Conservation (phyloP, 2,888 invertebrate genomes). For the Poecilus cupreus region DNA sequence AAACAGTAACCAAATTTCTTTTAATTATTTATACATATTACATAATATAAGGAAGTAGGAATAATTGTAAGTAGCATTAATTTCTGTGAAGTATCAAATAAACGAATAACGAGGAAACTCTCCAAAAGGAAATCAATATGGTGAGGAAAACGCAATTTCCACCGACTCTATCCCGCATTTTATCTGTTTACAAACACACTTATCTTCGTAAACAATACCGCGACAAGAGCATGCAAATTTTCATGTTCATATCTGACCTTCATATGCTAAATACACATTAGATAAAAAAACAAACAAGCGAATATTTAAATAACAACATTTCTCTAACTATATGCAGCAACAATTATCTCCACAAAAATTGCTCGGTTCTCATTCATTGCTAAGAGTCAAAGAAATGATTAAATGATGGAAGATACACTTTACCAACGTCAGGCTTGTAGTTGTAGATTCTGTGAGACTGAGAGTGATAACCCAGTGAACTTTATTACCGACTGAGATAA, state of each 20-base stretch:
- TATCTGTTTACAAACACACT: conserved; percentile 2
- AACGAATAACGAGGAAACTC: too few species aligned
- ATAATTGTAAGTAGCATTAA: too few species aligned
- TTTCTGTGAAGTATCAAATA: too few species aligned
- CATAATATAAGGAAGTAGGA: too few species aligned
- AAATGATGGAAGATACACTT: not conserved
- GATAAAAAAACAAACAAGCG: conserved; percentile 16
- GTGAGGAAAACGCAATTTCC: not conserved
- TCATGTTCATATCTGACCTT: conserved; percentile 1
- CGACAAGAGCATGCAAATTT: not conserved
- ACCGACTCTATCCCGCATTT: not conserved
- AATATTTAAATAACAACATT: not conserved
- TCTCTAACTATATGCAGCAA: not conserved
- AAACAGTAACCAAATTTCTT: too few species aligned
- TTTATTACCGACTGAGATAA: not conserved
- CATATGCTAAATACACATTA: not conserved
- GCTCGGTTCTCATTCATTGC: not conserved
- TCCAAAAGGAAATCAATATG: not conserved
- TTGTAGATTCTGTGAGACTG: not conserved
- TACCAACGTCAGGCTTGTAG: not conserved
- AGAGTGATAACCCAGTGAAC: not conserved
- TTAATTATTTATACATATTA: too few species aligned
- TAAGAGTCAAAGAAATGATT: not conserved
- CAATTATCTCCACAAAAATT: not conserved
- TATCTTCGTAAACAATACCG: not conserved